Evolutionary conservation across 2,888 invertebrate species (phyloP).

Genomic region (Clostera curtula): DNA sequence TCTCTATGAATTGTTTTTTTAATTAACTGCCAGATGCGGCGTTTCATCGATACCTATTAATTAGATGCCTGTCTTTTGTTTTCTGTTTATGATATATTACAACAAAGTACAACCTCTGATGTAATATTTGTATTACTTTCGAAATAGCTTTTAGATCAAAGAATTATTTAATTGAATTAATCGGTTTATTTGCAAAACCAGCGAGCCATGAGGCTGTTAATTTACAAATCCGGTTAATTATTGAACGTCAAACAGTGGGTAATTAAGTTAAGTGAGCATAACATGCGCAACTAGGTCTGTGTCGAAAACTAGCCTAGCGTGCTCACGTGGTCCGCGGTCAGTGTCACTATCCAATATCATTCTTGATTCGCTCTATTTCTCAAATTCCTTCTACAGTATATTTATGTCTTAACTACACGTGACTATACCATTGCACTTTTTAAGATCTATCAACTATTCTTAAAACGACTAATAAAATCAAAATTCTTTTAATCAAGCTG

Average conservation of each 20-base stretch:
- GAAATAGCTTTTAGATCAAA: too few species aligned
- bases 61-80: too few species aligned
- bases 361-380: conserved; percentile 33
- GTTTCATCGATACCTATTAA: too few species aligned
- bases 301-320: conserved; percentile 34
- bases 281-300: conserved; percentile 23
- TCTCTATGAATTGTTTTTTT: not conserved
- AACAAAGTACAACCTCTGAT: too few species aligned
- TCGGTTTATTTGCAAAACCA: conserved; percentile 6
- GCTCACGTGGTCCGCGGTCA: conserved; percentile 35
- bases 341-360: conserved; percentile 34
- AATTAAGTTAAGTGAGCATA: conserved; percentile 15
- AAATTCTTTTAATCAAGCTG: too few species aligned
- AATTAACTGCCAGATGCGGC: too few species aligned
- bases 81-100: too few species aligned
- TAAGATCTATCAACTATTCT: too few species aligned
- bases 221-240: conserved; percentile 19
- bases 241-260: conserved; percentile 14
- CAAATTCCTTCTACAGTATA: conserved; percentile 18
- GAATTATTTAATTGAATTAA: not conserved
- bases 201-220: conserved; percentile 15
- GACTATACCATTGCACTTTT: too few species aligned
- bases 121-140: too few species aligned
- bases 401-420: not conserved
- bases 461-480: too few species aligned